Percentiles rank a stretch among this genome's conserved stretches.
phyloP scores from a whole-genome alignment of 2,888 invertebrate species.

The Mamestra brassicae region DNA sequence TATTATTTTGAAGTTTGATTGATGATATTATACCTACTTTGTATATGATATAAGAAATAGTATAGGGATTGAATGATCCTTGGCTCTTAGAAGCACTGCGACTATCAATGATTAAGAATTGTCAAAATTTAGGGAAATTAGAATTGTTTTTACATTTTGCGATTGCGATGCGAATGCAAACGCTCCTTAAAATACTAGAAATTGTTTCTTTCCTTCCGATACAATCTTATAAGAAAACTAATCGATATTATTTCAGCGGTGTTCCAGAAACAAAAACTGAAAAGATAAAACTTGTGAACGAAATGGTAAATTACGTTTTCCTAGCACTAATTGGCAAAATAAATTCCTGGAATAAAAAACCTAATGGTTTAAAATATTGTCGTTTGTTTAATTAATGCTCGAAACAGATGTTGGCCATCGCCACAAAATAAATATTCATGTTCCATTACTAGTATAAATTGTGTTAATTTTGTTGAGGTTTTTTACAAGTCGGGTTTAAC shows the following conservation, averaged over 20 bases:
- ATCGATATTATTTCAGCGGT: neutral
- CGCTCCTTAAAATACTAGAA: too few species aligned
- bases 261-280: neutral
- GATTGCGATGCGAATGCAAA: too few species aligned
- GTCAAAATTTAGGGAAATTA: too few species aligned
- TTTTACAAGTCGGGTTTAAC: neutral
- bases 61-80: too few species aligned
- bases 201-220: too few species aligned
- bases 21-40: too few species aligned
- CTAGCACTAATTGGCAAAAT: neutral
- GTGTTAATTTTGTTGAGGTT: neutral
- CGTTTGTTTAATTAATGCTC: conserved; percentile 10
- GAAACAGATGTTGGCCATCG: conserved; percentile 26
- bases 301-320: neutral
- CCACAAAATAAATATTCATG: neutral
- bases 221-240: too few species aligned
- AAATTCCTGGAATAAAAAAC: neutral
- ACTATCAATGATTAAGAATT: too few species aligned
- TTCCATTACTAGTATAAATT: neutral
- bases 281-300: neutral
- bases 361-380: conserved; percentile 8
- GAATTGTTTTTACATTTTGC: too few species aligned
- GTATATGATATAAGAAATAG: too few species aligned
- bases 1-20: too few species aligned
- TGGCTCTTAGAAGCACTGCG: too few species aligned